Evolutionary conservation across 53 echinoderm and acorn worm species (phyloP), one percentile per base, ranked within the genome.

Genomic region (Temnopleurus reevesii): DNA sequence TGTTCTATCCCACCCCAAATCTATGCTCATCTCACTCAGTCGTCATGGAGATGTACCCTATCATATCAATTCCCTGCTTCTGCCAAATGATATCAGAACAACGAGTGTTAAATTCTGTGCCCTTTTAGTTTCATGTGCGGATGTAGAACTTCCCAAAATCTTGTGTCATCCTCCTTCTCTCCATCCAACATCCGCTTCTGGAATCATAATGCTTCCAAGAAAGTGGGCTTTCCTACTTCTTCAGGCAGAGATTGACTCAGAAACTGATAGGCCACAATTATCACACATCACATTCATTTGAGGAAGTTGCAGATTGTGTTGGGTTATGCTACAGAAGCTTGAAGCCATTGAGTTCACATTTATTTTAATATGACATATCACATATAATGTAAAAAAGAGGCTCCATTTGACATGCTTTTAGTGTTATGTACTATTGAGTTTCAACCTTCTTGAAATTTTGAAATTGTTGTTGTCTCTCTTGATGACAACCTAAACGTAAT

Each of bases 231-330:
- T n/a, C 12, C 36, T 71, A 41, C 21, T 71, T 71, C 71, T 41
- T 41, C 36, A 21, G 71, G 71, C 71, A 8, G 71, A 71, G 71
- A 71, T 71, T 71, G 71, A 71, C 71, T 71, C 71, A 71, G 71
- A 71, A 71, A 71, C 23, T 36, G 71, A 71, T 41, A 41, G 6
- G 71, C 41, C n/a, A 38, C 71, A 71, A 38, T 71, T 71, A 71
- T 71, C 38, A 71, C 21, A 12, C 71, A 38, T 71, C 43, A 21
- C 41, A 21, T 38, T 12, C 9, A 71, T 71, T 41, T 8, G 33
- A n/a, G 71, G 15, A 71, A 71, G n/a, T 41, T 71, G 19, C 9
- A 38, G 71, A 41, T 71, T 23, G 15, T 38, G n/a, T n/a, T n/a
- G 23, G 28, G 71, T 8, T 4, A 0, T 8, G 71, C 71, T 41